phyloP scores from a whole-genome alignment of 2,888 invertebrate species.

The Athetis lepigone region DNA sequence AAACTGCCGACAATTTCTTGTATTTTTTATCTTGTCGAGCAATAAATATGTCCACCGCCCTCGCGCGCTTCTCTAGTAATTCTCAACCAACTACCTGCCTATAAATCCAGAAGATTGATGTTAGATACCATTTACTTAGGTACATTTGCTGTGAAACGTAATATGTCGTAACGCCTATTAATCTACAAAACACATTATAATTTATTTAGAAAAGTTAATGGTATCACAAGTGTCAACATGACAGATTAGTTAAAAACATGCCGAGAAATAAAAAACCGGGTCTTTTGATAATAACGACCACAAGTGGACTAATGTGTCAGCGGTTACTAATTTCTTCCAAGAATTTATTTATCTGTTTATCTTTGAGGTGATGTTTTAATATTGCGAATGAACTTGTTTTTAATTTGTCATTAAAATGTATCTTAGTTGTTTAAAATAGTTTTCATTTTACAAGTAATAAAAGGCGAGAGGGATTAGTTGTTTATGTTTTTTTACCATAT shows the following conservation, averaged over 20 bases:
- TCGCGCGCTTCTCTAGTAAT: conserved; percentile 76
- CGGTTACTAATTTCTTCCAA: conserved; percentile 54
- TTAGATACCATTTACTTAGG: conserved; percentile 85
- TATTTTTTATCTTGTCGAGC: conserved; percentile 82
- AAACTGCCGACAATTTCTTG: conserved; percentile 78
- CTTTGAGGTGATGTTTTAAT: conserved; percentile 45
- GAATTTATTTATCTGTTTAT: conserved; percentile 46
- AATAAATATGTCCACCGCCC: conserved; percentile 86
- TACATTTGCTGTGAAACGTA: conserved; percentile 83
- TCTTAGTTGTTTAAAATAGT: conserved; percentile 1
- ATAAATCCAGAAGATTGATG: conserved; percentile 88
- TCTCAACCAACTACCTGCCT: conserved; percentile 77
- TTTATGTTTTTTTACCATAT: background rate
- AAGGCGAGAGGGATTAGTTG: background rate
- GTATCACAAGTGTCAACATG: conserved; percentile 72
- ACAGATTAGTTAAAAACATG: conserved; percentile 64
- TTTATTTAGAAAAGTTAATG: conserved; percentile 75
- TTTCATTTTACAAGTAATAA: background rate
- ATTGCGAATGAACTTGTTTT: conserved; percentile 43
- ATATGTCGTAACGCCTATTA: conserved; percentile 84
- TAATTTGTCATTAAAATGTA: conserved; percentile 23
- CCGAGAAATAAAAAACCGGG: conserved; percentile 54
- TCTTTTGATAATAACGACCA: conserved; percentile 44
- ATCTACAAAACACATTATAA: conserved; percentile 80
- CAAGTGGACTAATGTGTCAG: conserved; percentile 50